Base-by-base conservation (phyloP, 2,113 vertebrate species). In the Stegastes partitus region DNA sequence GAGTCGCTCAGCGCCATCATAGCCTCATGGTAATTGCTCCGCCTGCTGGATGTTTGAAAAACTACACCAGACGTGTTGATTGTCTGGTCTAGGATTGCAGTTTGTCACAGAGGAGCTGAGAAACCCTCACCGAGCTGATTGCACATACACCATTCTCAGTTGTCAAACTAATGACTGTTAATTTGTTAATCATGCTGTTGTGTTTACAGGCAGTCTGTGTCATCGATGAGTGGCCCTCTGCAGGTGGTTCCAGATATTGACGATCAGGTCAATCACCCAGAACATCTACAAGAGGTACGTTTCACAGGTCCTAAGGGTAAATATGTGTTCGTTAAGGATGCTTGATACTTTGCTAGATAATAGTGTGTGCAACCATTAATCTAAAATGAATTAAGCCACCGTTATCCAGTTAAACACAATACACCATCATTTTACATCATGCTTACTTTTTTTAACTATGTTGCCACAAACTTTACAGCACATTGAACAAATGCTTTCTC, bases 241-340 rank as follows among this genome's bases (percentile, higher is more conserved):
- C 98, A 99, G 85, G 98, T 99, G 81, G 98, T 99, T 72, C 98
- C 98, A 0, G 98, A 99, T 89, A 99, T 99, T 2, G 98, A 99
- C 0, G 98, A 98, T 93, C 98, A 99, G 85, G 94, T 98, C 92
- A 96, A 96, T 86, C 96, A 92, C 44, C 94, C 95, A 0, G 98
- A 99, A 79, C 96, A 94, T 89, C 92, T 96, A 21, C 97, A 98
- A 59, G 98, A 99, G 96, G 98, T 99, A 85, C 83, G 77, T 56
- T 31, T 22, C 16, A 49, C 4, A 44, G 2, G 11, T 2, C 25
- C 3, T 44, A 51, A 50, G 9, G 11, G 57, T 26, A 11, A 25
- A 34, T 64, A 21, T 61, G 12, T 37, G 6, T 16, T 14, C 2
- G 12, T 22, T 3, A n/a, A 34, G n/a, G 3, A 12, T 47, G 19